phyloP scores from a whole-genome alignment of 2,113 vertebrate species.

The Petrocephalus microphthalmus region DNA sequence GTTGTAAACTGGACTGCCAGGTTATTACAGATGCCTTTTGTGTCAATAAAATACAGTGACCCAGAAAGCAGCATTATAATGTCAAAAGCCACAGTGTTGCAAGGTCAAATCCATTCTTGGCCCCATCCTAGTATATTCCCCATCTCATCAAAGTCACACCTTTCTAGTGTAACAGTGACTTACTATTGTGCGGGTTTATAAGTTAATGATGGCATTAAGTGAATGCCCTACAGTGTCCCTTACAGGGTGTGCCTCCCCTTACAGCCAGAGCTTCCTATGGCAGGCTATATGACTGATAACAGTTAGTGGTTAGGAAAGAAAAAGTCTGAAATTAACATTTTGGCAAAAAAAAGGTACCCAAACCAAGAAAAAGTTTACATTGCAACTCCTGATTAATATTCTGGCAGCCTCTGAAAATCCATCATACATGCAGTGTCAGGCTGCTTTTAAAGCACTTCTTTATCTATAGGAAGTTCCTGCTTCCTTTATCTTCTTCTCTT shows the following conservation, averaged over 20 bases:
- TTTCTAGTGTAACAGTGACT: neutral
- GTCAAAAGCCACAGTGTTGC: slow-evolving; percentile 8
- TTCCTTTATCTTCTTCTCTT: neutral
- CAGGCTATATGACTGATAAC: neutral
- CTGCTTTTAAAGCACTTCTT: neutral
- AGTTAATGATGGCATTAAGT: neutral
- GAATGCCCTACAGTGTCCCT: neutral
- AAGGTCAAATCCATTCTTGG: neutral
- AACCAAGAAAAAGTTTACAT: neutral
- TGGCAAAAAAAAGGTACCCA: neutral
- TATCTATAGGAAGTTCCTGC: neutral
- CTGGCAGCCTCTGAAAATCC: neutral
- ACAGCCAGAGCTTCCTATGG: neutral
- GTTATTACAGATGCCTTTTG: neutral
- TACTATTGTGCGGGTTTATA: neutral
- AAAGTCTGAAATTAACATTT: neutral
- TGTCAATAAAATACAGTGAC: neutral
- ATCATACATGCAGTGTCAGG: neutral
- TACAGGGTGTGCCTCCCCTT: neutral
- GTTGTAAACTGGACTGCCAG: neutral
- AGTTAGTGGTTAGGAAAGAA: neutral
- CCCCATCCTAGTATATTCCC: neutral
- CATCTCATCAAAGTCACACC: neutral
- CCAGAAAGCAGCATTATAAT: neutral
- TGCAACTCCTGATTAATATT: neutral